phyloP scores from a whole-genome alignment of 2,113 vertebrate genomes.

The Apistogramma diplotaenia region DNA sequence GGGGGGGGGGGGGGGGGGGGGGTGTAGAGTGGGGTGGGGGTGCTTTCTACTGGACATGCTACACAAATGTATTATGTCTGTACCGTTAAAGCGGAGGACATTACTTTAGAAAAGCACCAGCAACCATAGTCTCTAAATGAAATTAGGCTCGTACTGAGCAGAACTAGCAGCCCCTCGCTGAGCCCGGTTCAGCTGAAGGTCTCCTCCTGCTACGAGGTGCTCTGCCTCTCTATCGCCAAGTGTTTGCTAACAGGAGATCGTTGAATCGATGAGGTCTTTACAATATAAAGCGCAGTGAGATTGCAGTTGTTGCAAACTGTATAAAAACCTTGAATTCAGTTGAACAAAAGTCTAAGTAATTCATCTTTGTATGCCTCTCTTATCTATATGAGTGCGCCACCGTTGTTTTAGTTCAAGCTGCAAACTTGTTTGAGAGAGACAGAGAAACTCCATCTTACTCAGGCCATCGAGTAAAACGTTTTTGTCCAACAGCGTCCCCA shows the following conservation, averaged over 20 bases:
- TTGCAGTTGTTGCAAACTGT: neutral
- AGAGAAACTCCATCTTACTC: conserved; percentile 1
- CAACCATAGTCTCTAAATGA: too few relatives aligned
- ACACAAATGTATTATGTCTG: neutral
- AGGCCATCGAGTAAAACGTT: conserved; percentile 46
- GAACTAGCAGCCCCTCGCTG: neutral
- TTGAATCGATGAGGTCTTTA: neutral
- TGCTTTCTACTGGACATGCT: neutral
- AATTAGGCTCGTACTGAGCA: neutral
- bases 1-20: too few relatives aligned
- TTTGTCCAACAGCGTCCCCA: conserved; percentile 48
- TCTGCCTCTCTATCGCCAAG: neutral
- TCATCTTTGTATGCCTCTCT: conserved; percentile 17
- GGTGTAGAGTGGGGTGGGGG: too few relatives aligned
- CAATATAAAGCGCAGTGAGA: neutral
- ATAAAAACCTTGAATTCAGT: neutral
- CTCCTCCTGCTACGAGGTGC: neutral
- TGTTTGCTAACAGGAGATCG: neutral
- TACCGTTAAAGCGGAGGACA: neutral
- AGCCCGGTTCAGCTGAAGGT: neutral
- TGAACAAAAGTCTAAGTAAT: neutral
- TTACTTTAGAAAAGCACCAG: too few relatives aligned
- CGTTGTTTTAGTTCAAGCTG: conserved; percentile 24
- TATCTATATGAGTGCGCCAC: neutral
- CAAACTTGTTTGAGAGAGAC: conserved; percentile 7